A percentile compares a stretch with the other conserved stretches of the same genome.
These are phyloP conservation scores for Tenodera sinensis DNA, from an alignment of 2,888 invertebrate species.

Conservation along the genomic window DNA sequence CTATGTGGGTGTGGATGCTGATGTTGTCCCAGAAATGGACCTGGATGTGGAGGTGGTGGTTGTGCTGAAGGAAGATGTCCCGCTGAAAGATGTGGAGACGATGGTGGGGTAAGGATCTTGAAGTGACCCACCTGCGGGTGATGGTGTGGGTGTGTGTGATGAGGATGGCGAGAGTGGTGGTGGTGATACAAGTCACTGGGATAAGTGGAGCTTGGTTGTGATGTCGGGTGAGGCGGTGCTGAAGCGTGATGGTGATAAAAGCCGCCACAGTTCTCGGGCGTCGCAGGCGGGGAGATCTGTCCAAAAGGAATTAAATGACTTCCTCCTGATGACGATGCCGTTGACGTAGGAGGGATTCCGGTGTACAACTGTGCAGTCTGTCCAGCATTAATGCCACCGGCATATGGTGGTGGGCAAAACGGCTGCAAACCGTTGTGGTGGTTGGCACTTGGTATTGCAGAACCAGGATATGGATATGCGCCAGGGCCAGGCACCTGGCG, in stretches of 20 bases:
- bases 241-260: conserved; percentile 29
- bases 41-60: background rate
- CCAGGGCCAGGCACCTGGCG: conserved; percentile 8
- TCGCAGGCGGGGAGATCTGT: conserved; percentile 46
- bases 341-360: background rate
- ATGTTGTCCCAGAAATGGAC: conserved; percentile 5
- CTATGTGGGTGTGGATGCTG: conserved; percentile 17
- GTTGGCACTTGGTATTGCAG: background rate
- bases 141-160: conserved; percentile 25
- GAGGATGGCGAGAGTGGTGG: conserved; percentile 21
- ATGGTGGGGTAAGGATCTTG: conserved; percentile 47
- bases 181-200: conserved; percentile 29
- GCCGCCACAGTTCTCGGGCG: conserved; percentile 42
- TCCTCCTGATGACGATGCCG: conserved; percentile 31
- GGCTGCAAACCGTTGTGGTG: conserved; percentile 22
- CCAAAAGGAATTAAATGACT: conserved; percentile 32
- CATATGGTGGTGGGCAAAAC: conserved; percentile 34
- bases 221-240: background rate
- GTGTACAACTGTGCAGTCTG: conserved; percentile 33
- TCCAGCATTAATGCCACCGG: conserved; percentile 20
- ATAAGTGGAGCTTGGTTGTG: background rate
- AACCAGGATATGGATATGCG: conserved; percentile 14
- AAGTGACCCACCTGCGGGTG: conserved; percentile 33
- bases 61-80: conserved; percentile 19
- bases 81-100: conserved; percentile 45